phyloP scores from a whole-genome alignment of 2,113 vertebrate species.

The Elachura formosa region DNA sequence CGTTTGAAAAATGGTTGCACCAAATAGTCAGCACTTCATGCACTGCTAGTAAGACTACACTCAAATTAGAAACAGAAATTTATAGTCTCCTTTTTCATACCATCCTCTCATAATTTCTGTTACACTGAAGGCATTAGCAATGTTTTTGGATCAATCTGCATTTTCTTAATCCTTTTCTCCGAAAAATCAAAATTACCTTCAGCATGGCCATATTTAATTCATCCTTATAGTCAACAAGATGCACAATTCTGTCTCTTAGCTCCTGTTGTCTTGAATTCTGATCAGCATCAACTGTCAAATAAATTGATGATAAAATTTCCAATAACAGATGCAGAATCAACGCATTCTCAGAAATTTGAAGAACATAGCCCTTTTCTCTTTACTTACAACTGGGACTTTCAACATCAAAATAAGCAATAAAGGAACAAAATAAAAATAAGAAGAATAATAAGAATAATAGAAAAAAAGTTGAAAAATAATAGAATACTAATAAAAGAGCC shows the following conservation, averaged over 20 bases:
- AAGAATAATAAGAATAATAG: not conserved
- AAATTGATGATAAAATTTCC: slow-evolving; percentile 6
- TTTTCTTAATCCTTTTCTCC: not conserved
- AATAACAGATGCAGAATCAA: not conserved
- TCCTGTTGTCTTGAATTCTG: not conserved
- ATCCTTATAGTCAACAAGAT: slow-evolving; percentile 23
- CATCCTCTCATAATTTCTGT: not conserved
- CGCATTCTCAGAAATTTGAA: not conserved
- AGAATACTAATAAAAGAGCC: not conserved
- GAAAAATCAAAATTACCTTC: slow-evolving; percentile 66
- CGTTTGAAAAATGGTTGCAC: not conserved
- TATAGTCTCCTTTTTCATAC: not conserved
- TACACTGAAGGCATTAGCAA: not conserved
- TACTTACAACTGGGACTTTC: not conserved
- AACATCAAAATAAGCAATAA: not conserved
- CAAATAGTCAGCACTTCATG: not conserved
- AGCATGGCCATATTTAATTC: slow-evolving; percentile 37
- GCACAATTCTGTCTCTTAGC: not conserved
- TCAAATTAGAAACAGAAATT: not conserved
- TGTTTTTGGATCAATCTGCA: not conserved
- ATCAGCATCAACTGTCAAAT: slow-evolving; percentile 30
- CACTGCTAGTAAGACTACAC: not conserved
- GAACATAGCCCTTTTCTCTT: not conserved
- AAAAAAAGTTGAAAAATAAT: not conserved
- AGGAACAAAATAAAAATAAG: not conserved